These are phyloP conservation scores for Microdon myrmicae DNA, from an alignment of 2,888 invertebrate genomes.

Conservation along the genomic window DNA sequence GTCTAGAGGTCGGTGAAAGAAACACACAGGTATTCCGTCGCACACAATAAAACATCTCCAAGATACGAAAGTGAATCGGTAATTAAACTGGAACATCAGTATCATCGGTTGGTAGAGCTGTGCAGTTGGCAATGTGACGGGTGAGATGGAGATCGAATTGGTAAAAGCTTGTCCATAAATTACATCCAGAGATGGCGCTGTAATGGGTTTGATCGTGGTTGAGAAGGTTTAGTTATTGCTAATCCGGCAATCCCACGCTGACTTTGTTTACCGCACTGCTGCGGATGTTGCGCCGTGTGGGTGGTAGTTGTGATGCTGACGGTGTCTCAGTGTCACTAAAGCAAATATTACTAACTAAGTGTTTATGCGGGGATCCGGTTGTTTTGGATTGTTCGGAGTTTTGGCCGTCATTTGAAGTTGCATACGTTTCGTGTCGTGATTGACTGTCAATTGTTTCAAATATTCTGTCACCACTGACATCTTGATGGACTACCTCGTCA, in stretches of 20 bases:
- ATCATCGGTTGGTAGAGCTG: no score
- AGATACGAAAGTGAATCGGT: no score
- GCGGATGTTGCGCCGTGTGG: conserved; percentile 55
- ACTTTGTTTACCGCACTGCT: conserved; percentile 61
- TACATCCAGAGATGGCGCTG: conserved; percentile 43
- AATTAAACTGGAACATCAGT: no score
- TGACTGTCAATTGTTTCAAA: conserved; percentile 26
- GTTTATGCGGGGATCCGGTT: conserved; percentile 54
- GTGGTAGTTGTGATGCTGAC: conserved; percentile 34
- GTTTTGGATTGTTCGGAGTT: no score
- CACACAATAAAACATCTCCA: no score
- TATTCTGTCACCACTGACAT: conserved; percentile 37
- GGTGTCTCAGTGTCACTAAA: conserved; percentile 60
- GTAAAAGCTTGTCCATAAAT: no score
- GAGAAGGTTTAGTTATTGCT: conserved; percentile 7
- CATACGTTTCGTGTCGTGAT: conserved; percentile 13
- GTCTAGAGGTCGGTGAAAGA: no score
- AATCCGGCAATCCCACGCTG: conserved; percentile 65
- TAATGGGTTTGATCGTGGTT: conserved; percentile 18
- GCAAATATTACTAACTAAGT: conserved; percentile 65
- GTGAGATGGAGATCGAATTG: no score
- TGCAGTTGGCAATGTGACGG: no score
- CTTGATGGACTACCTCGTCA: conserved; percentile 16
- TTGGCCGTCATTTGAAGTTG: not conserved
- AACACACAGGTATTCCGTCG: no score